Conservation (phyloP, 2,797 vertebrate genomes). For the Spinus olivaceus region DNA sequence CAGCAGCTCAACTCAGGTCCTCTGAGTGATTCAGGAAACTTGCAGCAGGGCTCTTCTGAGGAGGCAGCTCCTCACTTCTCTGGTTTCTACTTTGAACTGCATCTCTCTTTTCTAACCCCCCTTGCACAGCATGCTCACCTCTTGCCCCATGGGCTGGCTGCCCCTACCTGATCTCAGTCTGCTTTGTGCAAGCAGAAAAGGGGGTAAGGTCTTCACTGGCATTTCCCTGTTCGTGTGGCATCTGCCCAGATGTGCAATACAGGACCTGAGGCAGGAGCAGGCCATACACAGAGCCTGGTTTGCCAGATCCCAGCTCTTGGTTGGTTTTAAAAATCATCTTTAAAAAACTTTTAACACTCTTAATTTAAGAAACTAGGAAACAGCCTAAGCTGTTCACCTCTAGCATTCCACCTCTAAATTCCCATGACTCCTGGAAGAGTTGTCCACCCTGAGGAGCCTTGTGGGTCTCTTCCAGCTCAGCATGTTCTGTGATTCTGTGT, state of each 20-base stretch:
- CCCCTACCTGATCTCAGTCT: not conserved
- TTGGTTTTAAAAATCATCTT: not conserved
- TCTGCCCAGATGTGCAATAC: rapidly evolving
- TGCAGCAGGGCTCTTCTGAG: not conserved
- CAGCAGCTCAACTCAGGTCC: not conserved
- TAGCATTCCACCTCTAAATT: not conserved
- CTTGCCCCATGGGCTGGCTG: not conserved
- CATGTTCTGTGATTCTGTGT: not conserved
- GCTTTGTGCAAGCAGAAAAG: not conserved
- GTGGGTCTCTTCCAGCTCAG: not conserved
- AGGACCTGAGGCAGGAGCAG: not conserved
- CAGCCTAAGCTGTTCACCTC: not conserved
- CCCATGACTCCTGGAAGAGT: not conserved
- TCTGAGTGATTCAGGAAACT: not conserved
- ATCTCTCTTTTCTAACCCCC: not conserved
- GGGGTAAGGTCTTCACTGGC: not conserved
- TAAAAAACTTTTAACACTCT: not conserved
- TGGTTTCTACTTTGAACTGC: not conserved
- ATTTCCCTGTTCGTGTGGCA: not conserved
- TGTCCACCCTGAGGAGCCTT: not conserved
- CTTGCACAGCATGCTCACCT: not conserved
- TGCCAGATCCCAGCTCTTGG: not conserved
- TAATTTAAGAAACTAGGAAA: not conserved
- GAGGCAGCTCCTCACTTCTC: not conserved
- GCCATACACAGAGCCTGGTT: rapidly evolving